Evolutionary conservation across 2,797 vertebrate species (phyloP), one percentile per base, ranked within the genome.

Genomic region (Amblyopsis hoosieri): DNA sequence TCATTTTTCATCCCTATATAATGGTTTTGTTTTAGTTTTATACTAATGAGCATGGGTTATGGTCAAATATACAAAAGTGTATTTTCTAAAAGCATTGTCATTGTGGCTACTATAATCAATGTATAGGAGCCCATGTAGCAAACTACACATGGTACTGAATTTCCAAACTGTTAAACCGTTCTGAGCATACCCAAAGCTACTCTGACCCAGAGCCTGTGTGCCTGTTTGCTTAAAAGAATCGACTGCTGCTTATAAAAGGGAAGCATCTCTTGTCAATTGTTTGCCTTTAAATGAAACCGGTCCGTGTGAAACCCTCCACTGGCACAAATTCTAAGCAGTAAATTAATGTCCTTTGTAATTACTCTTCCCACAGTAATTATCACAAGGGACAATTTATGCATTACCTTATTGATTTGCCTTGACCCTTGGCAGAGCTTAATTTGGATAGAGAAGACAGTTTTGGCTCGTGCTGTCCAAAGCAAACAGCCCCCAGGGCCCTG

Each of bases 311-410:
- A 79, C 72, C 69, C 82, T 83, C 68, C 75, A 29, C 54, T 86
- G 87, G 87, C 85, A 88, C 83, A 85, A 85, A 89, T 90, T 90
- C 90, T 75, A 86, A 88, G 81, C 79, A 83, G 85, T 91, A 80
- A 91, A 91, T 92, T 66, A 91, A 90, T 89, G 90, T 88, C 89
- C 84, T 88, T 87, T 89, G 89, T 91, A 93, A 92, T 93, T 93
- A 93, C 88, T 84, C 79, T 80, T 89, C 82, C 83, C 83, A 76
- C 78, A 61, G 88, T 89, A 91, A 91, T 91, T 90, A 91, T 90
- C 87, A 88, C 86, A 69, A 53, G 19, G 79, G 80, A 83, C 86
- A 89, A 91, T 91, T 91, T 93, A 93, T 92, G 86, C 89, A 91
- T 91, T 86, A 86, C 84, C 87, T 82, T 91, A 91, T 93, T 89